Conservation (phyloP, 2,888 invertebrate genomes). For the Neoaliturus tenellus region DNA sequence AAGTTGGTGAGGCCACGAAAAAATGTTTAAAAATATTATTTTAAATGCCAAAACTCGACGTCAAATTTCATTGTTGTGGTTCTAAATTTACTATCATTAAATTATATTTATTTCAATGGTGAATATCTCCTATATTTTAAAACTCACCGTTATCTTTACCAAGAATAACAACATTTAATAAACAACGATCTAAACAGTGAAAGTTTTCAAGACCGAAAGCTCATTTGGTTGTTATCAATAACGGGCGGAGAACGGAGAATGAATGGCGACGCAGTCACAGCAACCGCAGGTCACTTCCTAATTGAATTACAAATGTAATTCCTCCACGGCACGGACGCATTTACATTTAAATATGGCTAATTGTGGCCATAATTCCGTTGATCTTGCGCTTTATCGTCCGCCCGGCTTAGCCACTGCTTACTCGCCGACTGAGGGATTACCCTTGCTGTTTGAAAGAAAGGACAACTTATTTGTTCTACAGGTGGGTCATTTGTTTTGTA, state of each 20-base stretch:
- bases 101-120: too few species aligned
- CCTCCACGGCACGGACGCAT: constrained; percentile 40
- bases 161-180: too few species aligned
- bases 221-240: neutral
- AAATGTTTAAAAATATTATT: too few species aligned
- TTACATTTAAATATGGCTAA: constrained; percentile 51
- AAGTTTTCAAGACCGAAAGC: too few species aligned
- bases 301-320: constrained; percentile 52
- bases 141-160: too few species aligned
- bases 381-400: neutral
- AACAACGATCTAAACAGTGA: too few species aligned
- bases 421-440: neutral
- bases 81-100: too few species aligned
- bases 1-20: too few species aligned
- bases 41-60: too few species aligned
- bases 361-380: constrained; percentile 24
- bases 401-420: neutral
- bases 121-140: too few species aligned
- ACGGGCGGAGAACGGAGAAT: neutral
- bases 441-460: neutral
- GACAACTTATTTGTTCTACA: neutral
- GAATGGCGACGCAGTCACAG: constrained; percentile 6
- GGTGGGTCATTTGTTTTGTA: too few species aligned
- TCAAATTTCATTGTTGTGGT: too few species aligned
- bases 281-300: constrained; percentile 29